These are phyloP conservation scores for Sympetrum striolatum DNA, from an alignment of 2,888 invertebrate species.

Conservation along the genomic window DNA sequence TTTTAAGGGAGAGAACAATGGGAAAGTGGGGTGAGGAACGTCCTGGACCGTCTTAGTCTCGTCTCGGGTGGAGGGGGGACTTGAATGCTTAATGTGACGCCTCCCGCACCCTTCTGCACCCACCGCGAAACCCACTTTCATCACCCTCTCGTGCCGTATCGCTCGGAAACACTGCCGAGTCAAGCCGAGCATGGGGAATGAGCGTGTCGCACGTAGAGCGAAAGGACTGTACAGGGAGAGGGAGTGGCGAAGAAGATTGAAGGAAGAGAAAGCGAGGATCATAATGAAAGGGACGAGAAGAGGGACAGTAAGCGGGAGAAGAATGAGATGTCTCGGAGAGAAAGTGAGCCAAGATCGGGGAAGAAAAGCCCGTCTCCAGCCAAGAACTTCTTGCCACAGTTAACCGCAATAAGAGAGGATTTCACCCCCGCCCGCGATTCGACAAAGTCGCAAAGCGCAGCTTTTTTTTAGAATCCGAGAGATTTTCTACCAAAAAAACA, in stretches of 20 bases:
- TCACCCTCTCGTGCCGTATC: background rate
- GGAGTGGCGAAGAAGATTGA: background rate
- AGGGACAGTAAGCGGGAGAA: background rate
- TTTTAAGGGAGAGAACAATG: too few species aligned
- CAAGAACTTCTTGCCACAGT: background rate
- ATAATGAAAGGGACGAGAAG: background rate
- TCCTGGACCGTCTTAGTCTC: too few species aligned
- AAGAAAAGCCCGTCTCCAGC: background rate
- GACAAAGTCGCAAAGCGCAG: background rate
- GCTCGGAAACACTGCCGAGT: background rate
- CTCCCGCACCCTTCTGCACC: background rate
- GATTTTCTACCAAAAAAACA: background rate
- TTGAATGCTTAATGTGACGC: background rate
- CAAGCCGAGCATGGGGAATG: background rate
- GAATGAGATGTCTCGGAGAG: background rate
- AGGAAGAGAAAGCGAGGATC: background rate
- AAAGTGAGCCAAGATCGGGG: background rate
- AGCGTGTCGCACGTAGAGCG: background rate
- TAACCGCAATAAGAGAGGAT: background rate
- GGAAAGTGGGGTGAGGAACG: too few species aligned
- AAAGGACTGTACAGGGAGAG: background rate
- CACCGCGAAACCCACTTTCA: background rate
- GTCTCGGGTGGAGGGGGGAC: background rate
- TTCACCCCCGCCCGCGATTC: background rate
- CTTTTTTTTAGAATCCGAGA: background rate